Conservation (phyloP, 2,888 invertebrate species). For the Eristalis arbustorum region DNA sequence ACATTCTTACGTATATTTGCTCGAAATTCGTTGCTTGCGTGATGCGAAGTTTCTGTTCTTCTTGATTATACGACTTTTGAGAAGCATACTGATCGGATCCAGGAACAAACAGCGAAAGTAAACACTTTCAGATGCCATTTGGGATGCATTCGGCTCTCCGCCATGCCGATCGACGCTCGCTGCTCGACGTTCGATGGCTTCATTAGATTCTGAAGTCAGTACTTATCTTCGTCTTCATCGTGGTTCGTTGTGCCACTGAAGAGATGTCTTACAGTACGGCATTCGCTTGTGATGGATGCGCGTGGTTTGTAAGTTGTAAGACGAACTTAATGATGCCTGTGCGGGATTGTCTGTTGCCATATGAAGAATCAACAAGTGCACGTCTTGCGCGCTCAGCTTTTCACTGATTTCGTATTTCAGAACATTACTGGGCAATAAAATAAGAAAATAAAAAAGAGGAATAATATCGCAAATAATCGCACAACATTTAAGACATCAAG, state of each 20-base stretch:
- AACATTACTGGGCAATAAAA: slow-evolving; percentile 4
- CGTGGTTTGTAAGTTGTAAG: slow-evolving; percentile 27
- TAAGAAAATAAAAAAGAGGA: not conserved
- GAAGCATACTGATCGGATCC: slow-evolving; percentile 46
- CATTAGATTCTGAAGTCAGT: slow-evolving; percentile 41
- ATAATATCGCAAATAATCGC: not conserved
- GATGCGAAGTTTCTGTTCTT: not conserved
- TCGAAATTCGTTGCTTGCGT: not conserved
- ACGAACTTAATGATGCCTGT: slow-evolving; percentile 28
- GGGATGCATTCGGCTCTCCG: slow-evolving; percentile 13
- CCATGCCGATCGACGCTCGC: too few relatives aligned
- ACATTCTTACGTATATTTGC: too few relatives aligned
- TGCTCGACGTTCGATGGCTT: slow-evolving; percentile 22
- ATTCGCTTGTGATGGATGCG: not conserved
- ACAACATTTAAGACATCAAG: not conserved
- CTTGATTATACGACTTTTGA: slow-evolving; percentile 16
- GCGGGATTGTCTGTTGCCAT: not conserved
- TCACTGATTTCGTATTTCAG: slow-evolving; percentile 13
- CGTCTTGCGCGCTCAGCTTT: not conserved
- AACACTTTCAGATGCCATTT: slow-evolving; percentile 46
- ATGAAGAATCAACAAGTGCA: not conserved
- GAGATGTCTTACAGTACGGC: slow-evolving; percentile 35
- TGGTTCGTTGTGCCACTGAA: slow-evolving; percentile 24
- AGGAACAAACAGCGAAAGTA: slow-evolving; percentile 61
- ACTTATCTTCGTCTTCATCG: slow-evolving; percentile 54